Evolutionary conservation across 2,797 vertebrate species (phyloP).

Genomic region (Pitangus sulphuratus): DNA sequence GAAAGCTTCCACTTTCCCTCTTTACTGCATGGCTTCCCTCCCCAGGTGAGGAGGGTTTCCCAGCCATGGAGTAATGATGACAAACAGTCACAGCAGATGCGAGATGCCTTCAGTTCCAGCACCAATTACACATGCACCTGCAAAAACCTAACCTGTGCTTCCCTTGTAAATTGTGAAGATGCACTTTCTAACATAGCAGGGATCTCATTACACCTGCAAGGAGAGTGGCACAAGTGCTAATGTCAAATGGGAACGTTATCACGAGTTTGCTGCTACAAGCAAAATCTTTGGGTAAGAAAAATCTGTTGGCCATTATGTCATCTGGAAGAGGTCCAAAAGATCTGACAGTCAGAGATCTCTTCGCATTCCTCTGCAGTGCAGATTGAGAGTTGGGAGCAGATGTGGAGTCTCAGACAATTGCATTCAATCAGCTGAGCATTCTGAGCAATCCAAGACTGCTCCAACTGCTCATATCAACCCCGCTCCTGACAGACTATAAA

Average conservation of each 20-base stretch:
- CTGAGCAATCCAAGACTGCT: background rate
- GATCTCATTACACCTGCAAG: background rate
- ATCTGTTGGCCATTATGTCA: background rate
- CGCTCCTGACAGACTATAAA: background rate
- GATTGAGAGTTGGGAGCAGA: background rate
- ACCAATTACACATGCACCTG: background rate
- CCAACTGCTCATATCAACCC: background rate
- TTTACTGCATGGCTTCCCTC: background rate
- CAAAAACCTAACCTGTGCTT: background rate
- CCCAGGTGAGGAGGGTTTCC: background rate
- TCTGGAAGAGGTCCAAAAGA: background rate
- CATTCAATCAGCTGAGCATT: background rate
- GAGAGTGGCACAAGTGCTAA: background rate
- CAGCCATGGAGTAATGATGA: background rate
- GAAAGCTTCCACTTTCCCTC: background rate
- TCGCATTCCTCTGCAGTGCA: background rate
- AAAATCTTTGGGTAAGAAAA: background rate
- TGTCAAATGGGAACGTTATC: background rate
- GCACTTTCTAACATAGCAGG: background rate
- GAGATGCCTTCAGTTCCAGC: background rate
- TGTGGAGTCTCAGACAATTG: background rate
- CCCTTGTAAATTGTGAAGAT: background rate
- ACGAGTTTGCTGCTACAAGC: background rate
- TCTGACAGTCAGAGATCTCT: background rate
- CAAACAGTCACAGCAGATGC: background rate